Base-by-base conservation (phyloP, 2,113 vertebrate species). In the Mandrillus leucophaeus region DNA sequence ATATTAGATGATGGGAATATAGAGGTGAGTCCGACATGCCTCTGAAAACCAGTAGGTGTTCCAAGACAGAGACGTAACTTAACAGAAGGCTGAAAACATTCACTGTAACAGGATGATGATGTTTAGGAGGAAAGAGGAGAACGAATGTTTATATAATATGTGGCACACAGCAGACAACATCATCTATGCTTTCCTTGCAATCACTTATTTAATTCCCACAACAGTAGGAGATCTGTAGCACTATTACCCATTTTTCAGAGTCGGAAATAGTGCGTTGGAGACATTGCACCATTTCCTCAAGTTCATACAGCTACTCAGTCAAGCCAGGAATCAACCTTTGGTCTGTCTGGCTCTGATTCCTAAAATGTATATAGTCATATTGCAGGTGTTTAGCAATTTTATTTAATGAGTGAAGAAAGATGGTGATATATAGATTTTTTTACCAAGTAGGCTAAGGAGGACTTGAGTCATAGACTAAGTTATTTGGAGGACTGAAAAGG, bases 81-180 rank as follows among this genome's bases (percentile, higher is more conserved):
- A 16, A 22, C 3, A 3, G 50, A 32, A 40, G 20, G 38, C 40
- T 48, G 68, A n/a, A 72, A n/a, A 0, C 48, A 57, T 45, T 25
- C 12, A 35, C 18, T 81, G 14, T 13, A 61, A 30, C 16, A 45
- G 12, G 5, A 48, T 40, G 25, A 30, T 40, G 30, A 30, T n/a
- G 4, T 61, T 50, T 52, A 82, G 8, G 27, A 35, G 30, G 27
- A 50, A 48, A 75, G 23, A 20, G 8, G 17, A 25, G 14, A 23
- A 6, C 3, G 22, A 14, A 35, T 14, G 3, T 59, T 45, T 52
- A 4, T 17, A 16, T 27, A 4, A 2, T 30, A 3, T 2, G 20
- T 20, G 30, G 20, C 12, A 2, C 22, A 6, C 9, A 25, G 3
- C 35, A 64, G 81, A 22, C 16, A 12, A 2, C 2, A 2, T 61